Base-by-base conservation (phyloP, 2,888 invertebrate species). In the Ophioninae sp. region DNA sequence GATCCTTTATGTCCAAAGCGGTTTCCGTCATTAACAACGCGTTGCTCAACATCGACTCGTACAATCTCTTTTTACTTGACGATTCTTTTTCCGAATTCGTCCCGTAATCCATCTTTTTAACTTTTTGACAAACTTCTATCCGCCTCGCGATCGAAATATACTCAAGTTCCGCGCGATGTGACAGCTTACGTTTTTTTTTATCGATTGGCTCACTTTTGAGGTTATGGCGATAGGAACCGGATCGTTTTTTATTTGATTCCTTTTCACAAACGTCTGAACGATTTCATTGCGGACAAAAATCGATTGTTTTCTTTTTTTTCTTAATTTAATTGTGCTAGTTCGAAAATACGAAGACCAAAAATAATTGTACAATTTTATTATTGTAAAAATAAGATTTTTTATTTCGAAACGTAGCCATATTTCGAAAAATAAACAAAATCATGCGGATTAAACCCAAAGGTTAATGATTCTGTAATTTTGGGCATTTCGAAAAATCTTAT, bases 1-100 rank as follows among this genome's bases (percentile, higher is more conserved):
- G 90, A 70, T 93, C 93, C 85, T 91, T 92, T 17, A 93, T 86
- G 73, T 93, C 93, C 88, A 93, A 91, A n/a, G 92, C 92, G 87
- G 92, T 91, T 87, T 93, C 93, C 8, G 93, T 91, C 89, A 93
- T 91, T 10, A 91, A 81, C 6, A 93, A 87, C 10, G 92, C 92
- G 83, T 92, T 91, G 70, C 91, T 90, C 6, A 93, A 87, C 83
- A 91, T 88, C 79, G 91, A 90, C 86, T 93, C 92, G 64, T 87
- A 82, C 84, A 88, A 21, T n/a, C 56, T 61, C 7, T 78, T 79
- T 20, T 30, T 6, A 30, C 59, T 50, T 20, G 64, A 50, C 8
- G 13, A n/a, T 21, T 10, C 37, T 37, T 56, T 78, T 2, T 79
- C 79, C 0, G 70, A 41, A 39, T 20, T 72, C 50, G 50, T 2